Evolutionary conservation across 2,113 vertebrate genomes (phyloP).

Genomic region (Acinonyx jubatus): DNA sequence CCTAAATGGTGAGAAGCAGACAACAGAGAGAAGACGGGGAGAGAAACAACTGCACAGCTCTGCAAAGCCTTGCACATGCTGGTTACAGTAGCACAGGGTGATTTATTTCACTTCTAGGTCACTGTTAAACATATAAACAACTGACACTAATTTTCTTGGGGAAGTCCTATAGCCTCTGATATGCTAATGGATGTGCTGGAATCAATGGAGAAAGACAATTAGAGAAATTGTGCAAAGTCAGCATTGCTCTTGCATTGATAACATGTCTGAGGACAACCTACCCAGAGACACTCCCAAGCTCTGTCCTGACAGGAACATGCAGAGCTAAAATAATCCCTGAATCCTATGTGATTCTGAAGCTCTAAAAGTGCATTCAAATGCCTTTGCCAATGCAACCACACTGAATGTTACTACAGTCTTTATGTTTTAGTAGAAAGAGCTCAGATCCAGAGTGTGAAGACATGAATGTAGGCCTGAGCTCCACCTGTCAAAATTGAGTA

Average conservation of each 20-base stretch:
- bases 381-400: not conserved
- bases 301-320: not conserved
- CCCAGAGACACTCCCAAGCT: not conserved
- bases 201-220: not conserved
- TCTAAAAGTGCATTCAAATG: not conserved
- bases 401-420: not conserved
- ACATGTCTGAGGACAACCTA: not conserved
- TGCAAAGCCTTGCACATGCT: not conserved
- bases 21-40: not conserved
- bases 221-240: not conserved
- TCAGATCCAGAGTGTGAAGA: not conserved
- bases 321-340: not conserved
- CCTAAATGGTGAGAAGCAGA: not conserved
- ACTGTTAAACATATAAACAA: not conserved
- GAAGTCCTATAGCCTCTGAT: not conserved
- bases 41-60: not conserved
- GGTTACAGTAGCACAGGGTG: not conserved
- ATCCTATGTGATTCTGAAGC: not conserved
- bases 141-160: not conserved
- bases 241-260: not conserved
- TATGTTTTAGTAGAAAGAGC: not conserved
- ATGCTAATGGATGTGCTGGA: not conserved
- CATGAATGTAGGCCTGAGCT: not conserved
- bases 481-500: not conserved
- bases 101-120: not conserved